A percentile compares a stretch with the other conserved stretches of the same genome.
These are phyloP conservation scores for Pelochelys cantorii DNA, from an alignment of 2,797 vertebrate genomes.

Conservation along the genomic window DNA sequence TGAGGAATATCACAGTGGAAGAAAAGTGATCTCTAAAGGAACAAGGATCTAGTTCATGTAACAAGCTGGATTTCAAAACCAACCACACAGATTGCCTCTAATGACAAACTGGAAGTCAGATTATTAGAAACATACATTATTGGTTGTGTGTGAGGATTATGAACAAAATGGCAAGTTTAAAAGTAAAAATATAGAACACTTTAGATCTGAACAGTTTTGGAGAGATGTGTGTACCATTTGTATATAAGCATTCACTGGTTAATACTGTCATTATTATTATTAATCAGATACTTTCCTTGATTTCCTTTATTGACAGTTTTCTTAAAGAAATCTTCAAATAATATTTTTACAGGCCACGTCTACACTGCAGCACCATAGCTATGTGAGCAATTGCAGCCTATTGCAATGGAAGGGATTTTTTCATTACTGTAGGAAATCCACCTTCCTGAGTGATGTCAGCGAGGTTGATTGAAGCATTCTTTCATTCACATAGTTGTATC, in stretches of 20 bases:
- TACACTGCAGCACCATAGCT: not conserved
- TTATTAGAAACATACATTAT: not conserved
- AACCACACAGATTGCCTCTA: not conserved
- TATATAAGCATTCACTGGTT: not conserved
- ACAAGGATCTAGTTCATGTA: not conserved
- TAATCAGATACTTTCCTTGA: not conserved
- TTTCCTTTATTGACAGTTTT: not conserved
- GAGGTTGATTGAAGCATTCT: not conserved
- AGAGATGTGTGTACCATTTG: not conserved
- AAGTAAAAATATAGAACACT: not conserved
- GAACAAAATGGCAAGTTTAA: not conserved
- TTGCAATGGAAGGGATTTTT: not conserved
- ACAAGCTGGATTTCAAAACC: not conserved
- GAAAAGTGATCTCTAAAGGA: not conserved
- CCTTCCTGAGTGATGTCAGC: not conserved
- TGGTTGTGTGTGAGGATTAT: not conserved
- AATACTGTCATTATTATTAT: not conserved
- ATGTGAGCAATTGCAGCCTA: not conserved
- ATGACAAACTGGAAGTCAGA: not conserved
- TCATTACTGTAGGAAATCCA: not conserved
- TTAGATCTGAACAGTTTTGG: not conserved
- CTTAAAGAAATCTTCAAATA: not conserved
- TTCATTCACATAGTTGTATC: not conserved
- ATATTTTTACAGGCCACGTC: not conserved
- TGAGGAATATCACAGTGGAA: not conserved